A percentile compares a stretch with the other conserved stretches of the same genome.
phyloP scores from a whole-genome alignment of 2,113 vertebrate species.

The Seriola aureovittata region DNA sequence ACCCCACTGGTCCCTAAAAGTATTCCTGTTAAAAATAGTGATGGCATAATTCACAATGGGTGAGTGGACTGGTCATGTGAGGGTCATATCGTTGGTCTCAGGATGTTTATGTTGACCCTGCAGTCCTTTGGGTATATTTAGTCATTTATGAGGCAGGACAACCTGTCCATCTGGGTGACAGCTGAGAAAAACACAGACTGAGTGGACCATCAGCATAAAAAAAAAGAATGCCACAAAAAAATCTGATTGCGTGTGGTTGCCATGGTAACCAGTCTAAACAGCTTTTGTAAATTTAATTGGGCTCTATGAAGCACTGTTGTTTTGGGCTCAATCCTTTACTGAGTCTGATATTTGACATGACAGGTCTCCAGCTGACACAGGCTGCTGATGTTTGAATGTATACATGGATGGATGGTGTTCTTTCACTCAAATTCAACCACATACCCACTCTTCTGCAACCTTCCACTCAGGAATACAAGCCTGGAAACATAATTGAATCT shows the following conservation, averaged over 20 bases:
- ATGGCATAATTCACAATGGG: background rate
- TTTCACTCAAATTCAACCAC: constrained; percentile 2
- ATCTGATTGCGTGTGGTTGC: background rate
- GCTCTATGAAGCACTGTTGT: too few relatives aligned
- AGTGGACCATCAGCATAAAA: background rate
- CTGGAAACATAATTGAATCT: constrained; percentile 21
- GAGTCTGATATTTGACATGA: too few relatives aligned
- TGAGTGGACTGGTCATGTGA: background rate
- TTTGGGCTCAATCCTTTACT: too few relatives aligned
- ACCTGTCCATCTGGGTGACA: constrained; percentile 21
- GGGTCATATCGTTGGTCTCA: background rate
- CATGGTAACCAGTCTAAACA: too few relatives aligned
- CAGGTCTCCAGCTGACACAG: constrained; percentile 14
- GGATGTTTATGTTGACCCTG: constrained; percentile 7
- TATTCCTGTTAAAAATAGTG: background rate
- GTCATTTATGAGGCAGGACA: background rate
- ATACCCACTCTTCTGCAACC: constrained; percentile 2
- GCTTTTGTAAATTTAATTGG: too few relatives aligned
- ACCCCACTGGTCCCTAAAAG: too few relatives aligned
- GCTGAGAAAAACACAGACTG: background rate
- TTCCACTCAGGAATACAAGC: constrained; percentile 1
- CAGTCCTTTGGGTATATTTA: background rate
- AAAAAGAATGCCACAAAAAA: constrained; percentile 17
- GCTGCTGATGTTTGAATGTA: constrained; percentile 27
- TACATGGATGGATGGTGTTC: background rate